A percentile compares a stretch with the other conserved stretches of the same genome.
phyloP scores from a whole-genome alignment of 2,888 invertebrate genomes.

The Chymomyza procnemis region DNA sequence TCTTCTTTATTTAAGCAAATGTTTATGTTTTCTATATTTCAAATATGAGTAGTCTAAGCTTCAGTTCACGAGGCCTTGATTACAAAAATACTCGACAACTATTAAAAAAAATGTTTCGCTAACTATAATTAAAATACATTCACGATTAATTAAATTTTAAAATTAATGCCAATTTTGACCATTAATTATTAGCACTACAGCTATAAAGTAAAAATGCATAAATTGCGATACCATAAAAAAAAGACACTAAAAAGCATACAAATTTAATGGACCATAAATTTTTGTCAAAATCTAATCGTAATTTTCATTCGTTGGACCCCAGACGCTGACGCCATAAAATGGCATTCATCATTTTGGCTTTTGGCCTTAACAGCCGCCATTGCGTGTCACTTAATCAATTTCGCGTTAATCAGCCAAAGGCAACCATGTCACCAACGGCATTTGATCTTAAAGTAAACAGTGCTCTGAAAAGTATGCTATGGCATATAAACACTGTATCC shows the following conservation, averaged over 20 bases:
- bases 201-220: neutral
- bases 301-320: neutral
- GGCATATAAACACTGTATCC: constrained; percentile 8
- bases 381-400: constrained; percentile 70
- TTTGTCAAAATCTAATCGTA: neutral
- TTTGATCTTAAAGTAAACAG: constrained; percentile 59
- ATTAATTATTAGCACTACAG: no score
- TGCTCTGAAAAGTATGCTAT: constrained; percentile 38
- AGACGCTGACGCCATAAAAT: constrained; percentile 2
- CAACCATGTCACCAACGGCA: constrained; percentile 64
- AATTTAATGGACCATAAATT: neutral
- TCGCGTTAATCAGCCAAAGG: constrained; percentile 63
- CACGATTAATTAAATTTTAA: neutral
- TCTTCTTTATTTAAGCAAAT: no score
- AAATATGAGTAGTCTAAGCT: no score
- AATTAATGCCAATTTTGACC: neutral
- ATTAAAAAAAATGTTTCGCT: neutral
- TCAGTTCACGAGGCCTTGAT: no score
- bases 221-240: neutral
- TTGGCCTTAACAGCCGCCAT: neutral
- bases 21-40: no score
- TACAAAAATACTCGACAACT: no score
- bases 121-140: no score
- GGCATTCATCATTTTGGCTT: constrained; percentile 19
- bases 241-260: neutral